Evolutionary conservation across 2,113 vertebrate genomes (phyloP).

Genomic region (Tricholaema leucomelas): DNA sequence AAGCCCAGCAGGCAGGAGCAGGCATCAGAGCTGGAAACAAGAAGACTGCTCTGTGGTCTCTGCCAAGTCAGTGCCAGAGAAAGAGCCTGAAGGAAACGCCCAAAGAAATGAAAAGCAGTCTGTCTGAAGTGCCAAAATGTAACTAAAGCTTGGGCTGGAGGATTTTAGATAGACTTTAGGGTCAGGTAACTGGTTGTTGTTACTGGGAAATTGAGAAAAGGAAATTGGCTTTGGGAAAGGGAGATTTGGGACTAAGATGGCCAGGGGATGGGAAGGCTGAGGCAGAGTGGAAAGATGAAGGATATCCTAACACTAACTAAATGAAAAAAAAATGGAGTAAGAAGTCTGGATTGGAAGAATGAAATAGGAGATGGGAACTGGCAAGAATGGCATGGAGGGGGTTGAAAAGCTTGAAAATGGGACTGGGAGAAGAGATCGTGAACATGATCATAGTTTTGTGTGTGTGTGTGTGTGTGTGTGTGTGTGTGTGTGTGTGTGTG

Average conservation of each 20-base stretch:
- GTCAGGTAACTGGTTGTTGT: neutral
- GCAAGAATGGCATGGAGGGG: neutral
- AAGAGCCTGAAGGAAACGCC: neutral
- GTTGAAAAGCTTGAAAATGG: neutral
- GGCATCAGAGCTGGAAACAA: neutral
- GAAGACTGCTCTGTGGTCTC: neutral
- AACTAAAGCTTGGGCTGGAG: neutral
- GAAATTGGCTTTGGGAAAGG: neutral
- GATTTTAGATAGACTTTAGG: neutral
- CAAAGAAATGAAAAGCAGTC: neutral
- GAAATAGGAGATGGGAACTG: neutral
- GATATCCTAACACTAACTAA: neutral
- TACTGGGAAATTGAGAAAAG: neutral
- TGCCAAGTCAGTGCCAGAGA: neutral
- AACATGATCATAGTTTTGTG: no score
- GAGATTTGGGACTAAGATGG: neutral
- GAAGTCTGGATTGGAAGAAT: neutral
- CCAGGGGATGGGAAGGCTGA: neutral
- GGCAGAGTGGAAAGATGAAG: neutral
- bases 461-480: no score
- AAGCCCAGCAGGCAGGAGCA: neutral
- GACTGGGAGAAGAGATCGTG: neutral
- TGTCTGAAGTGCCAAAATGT: neutral
- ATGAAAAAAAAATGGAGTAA: neutral
- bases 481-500: neutral